Base-by-base conservation (phyloP, 2,888 invertebrate species). In the Coelopa pilipes region DNA sequence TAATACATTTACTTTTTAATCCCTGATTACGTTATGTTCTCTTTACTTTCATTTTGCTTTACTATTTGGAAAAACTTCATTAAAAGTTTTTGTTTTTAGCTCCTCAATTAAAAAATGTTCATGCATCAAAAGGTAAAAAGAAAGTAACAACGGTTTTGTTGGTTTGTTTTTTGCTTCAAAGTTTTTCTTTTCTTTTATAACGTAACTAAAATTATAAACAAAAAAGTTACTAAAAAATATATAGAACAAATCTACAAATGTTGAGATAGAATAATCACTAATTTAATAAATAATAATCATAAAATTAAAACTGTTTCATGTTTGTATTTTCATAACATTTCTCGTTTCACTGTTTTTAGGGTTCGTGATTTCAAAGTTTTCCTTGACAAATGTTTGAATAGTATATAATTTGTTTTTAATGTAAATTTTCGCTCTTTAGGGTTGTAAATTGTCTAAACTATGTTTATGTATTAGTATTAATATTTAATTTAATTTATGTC, bases 271-370 rank as follows among this genome's bases (percentile, higher is more conserved):
- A 63, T 70, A 73, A n/a, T 57, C 46, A 69, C 63, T 74, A 74
- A 74, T 74, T 65, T 70, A 74, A 70, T 74, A 65, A 70, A 71
- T 72, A 57, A 63, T 55, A 60, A 73, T 73, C 47, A 70, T 73
- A 74, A 60, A 67, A 71, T 47, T 70, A 70, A 73, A 68, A 70
- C 17, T 47, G 53, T 71, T 71, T 63, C 45, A 15, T 19, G 13
- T n/a, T 60, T 50, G n/a, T 62, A 50, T 11, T 66, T 50, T 66
- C 50, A 50, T 66, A 50, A n/a, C 65, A 49, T 66, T 66, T 66
- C 45, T n/a, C 34, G 24, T 62, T 34, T n/a, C 34, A n/a, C n/a
- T 62, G 34, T 62, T 21, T 19, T 62, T 62, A 24, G 24, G 7
- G 24, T 62, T 62, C 24, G 10, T 7, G 34, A 34, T 4, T 7